phyloP scores from a whole-genome alignment of 2,888 invertebrate genomes.

The Drosophila crucigera region DNA sequence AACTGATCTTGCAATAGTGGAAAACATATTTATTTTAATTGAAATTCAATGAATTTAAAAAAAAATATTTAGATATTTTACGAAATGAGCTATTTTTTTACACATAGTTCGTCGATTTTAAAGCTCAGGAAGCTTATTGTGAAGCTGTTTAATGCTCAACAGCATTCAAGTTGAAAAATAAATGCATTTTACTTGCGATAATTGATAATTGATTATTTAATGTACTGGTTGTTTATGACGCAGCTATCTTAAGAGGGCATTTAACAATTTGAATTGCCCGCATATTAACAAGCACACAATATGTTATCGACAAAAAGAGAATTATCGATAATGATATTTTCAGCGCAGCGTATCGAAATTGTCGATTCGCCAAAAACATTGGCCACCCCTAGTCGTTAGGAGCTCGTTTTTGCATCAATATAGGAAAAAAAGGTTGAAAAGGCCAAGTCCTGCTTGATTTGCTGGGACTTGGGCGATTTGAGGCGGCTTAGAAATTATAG shows the following conservation, averaged over 20 bases:
- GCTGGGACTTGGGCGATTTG: slow-evolving; percentile 42
- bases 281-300: background rate
- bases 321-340: slow-evolving; percentile 5
- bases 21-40: background rate
- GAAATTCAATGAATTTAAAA: background rate
- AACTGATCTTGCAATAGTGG: background rate
- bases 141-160: background rate
- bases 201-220: background rate
- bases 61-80: background rate
- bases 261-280: background rate
- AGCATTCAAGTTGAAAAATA: background rate
- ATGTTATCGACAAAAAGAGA: background rate
- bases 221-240: background rate
- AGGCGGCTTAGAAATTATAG: slow-evolving; percentile 3
- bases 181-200: background rate
- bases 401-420: slow-evolving; percentile 51
- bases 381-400: slow-evolving; percentile 43
- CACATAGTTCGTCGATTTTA: too few relatives aligned
- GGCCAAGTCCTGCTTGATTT: slow-evolving; percentile 52
- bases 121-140: background rate
- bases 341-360: slow-evolving; percentile 22
- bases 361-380: slow-evolving; percentile 22
- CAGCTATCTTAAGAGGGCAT: background rate
- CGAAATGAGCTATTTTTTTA: background rate
- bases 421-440: slow-evolving; percentile 27